Base-by-base conservation (phyloP, 2,113 vertebrate species). In the Herpailurus yagouaroundi region DNA sequence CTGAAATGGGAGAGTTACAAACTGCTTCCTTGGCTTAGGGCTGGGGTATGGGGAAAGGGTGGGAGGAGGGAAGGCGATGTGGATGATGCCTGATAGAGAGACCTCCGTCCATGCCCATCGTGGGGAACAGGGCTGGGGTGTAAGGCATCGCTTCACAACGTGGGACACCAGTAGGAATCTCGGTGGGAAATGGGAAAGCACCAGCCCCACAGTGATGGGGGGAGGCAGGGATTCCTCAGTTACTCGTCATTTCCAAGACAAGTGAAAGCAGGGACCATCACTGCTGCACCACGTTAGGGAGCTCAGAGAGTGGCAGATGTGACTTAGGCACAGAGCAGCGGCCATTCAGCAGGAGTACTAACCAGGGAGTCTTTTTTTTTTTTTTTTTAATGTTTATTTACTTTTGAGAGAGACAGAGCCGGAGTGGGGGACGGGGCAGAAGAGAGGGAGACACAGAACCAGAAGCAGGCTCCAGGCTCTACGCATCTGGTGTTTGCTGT, bases 51-150 rank as follows among this genome's bases (percentile, higher is more conserved):
- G 45, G 13, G 18, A 16, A 23, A 15, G 9, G 12, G 4, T 0
- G 2, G 48, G 33, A 23, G 3, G 7, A 33, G 25, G 13, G 55
- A 50, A 14, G 57, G 41, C 16, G 0, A 3, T 0, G 50, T 11
- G 3, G 15, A 31, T 27, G 19, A 2, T 4, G 2, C 4, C 19
- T 52, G 31, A 50, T 3, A 2, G 21, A 3, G 16, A 52, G 45
- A 41, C 8, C 73, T 45, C 16, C 25, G 29, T 27, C 25, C 10
- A 0, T 0, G 21, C 3, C 4, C 2, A 4, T 33, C 1, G 1
- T 1, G 36, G 45, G 86, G 41, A 68, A 21, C 48, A 23, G 4
- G n/a, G 66, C 2, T 0, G 7, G 33, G 6, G 5, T 27, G 12
- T 23, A 0, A 8, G 74, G 55, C 36, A 13, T 73, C 5, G 0